Evolutionary conservation across 2,888 invertebrate species (phyloP).

Genomic region (Andrena fulva): DNA sequence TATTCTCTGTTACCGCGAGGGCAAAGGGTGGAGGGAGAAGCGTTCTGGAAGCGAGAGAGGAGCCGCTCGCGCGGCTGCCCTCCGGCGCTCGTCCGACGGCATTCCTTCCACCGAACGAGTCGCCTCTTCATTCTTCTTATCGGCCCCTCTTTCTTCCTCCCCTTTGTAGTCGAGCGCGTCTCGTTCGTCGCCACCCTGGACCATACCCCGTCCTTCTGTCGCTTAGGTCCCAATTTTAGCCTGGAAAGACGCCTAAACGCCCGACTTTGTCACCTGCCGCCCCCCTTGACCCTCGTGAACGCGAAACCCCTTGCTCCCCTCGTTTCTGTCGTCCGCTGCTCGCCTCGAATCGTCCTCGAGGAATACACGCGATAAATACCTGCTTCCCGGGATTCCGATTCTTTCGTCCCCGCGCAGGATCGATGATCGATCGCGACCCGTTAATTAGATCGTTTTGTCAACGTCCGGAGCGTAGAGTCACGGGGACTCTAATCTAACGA

Average conservation of each 20-base stretch:
- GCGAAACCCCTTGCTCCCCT: not conserved
- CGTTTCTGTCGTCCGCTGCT: not conserved
- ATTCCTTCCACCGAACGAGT: conserved; percentile 81
- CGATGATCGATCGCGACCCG: conserved; percentile 23
- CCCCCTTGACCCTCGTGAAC: conserved; percentile 53
- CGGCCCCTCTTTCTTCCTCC: conserved; percentile 73
- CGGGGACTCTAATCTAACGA: not conserved
- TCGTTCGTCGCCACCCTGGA: conserved; percentile 73
- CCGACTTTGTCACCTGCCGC: conserved; percentile 80
- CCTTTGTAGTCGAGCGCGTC: conserved; percentile 53
- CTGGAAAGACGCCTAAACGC: conserved; percentile 74
- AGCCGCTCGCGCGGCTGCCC: conserved; percentile 78
- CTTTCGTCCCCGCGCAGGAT: conserved; percentile 20
- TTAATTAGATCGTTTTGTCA: conserved; percentile 15
- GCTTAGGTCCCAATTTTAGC: conserved; percentile 76
- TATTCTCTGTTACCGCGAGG: conserved; percentile 63
- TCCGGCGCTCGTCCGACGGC: conserved; percentile 85
- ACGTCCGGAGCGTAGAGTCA: not conserved
- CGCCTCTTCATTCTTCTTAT: conserved; percentile 75
- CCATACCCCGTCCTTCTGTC: conserved; percentile 60
- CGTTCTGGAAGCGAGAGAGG: conserved; percentile 74
- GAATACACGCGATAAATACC: too few species aligned
- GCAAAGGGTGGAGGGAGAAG: conserved; percentile 61
- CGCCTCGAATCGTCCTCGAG: not conserved
- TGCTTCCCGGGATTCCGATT: conserved; percentile 14